Conservation (phyloP, 2,113 vertebrate species). For the Centropristis striata region DNA sequence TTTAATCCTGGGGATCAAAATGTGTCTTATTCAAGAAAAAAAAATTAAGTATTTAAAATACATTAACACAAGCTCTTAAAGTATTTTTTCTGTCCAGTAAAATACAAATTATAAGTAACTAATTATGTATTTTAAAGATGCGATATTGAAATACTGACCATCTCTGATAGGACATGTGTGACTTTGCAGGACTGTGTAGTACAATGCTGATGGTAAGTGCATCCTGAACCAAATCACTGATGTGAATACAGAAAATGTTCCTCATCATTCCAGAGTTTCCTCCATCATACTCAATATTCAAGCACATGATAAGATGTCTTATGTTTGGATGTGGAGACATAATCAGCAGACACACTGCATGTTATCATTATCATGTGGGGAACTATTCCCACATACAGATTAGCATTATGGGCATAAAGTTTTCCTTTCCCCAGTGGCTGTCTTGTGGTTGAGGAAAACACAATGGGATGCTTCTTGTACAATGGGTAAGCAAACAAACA, state of each 20-base stretch:
- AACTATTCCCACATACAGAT: conserved; percentile 23
- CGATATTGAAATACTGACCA: too few species aligned
- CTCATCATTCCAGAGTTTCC: conserved; percentile 31
- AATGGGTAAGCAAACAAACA: conserved; percentile 41
- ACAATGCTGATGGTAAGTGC: background rate
- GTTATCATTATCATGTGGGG: conserved; percentile 33
- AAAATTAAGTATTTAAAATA: too few species aligned
- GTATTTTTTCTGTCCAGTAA: too few species aligned
- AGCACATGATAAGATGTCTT: conserved; percentile 37
- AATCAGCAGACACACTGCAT: conserved; percentile 20
- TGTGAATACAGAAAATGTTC: conserved; percentile 24
- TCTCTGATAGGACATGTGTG: too few species aligned
- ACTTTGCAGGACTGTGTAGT: conserved; percentile 4
- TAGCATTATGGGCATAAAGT: conserved; percentile 17
- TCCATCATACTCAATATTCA: conserved; percentile 37
- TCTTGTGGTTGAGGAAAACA: conserved; percentile 47
- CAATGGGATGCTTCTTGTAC: conserved; percentile 40
- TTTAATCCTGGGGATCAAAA: too few species aligned
- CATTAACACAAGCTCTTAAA: too few species aligned
- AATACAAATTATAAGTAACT: too few species aligned
- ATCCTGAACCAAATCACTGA: conserved; percentile 15
- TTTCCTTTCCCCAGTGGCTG: conserved; percentile 20
- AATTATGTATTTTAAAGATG: too few species aligned
- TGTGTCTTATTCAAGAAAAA: too few species aligned
- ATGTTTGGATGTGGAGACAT: conserved; percentile 31